Evolutionary conservation across 2,797 vertebrate genomes (phyloP).

Genomic region (Chaenodraco wilsoni): DNA sequence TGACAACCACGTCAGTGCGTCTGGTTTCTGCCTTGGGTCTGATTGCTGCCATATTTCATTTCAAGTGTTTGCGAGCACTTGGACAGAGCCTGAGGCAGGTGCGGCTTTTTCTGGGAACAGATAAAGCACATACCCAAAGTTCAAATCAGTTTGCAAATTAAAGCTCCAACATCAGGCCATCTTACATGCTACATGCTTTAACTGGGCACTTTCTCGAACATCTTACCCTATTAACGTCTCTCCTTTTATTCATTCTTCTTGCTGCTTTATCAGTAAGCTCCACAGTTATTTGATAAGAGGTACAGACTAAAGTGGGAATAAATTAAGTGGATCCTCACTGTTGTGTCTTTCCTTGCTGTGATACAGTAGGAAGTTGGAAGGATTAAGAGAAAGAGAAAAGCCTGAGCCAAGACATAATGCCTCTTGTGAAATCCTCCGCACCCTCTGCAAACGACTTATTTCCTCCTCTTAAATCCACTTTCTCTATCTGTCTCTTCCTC

Average conservation of each 20-base stretch:
- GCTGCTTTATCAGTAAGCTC: conserved; percentile 7
- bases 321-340: conserved; percentile 40
- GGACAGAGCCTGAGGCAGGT: conserved; percentile 37
- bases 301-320: conserved; percentile 23
- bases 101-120: conserved; percentile 37
- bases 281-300: conserved; percentile 25
- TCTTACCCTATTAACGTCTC: not conserved
- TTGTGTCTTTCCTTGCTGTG: conserved; percentile 41
- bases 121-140: not conserved
- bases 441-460: conserved; percentile 53
- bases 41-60: conserved; percentile 65
- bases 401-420: conserved; percentile 56
- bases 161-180: not conserved
- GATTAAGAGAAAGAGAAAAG: conserved; percentile 60
- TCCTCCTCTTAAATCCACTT: conserved; percentile 42
- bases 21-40: conserved; percentile 34
- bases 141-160: conserved; percentile 19
- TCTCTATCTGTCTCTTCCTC: not conserved
- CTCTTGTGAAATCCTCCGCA: conserved; percentile 61
- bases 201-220: not conserved
- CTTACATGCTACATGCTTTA: not conserved
- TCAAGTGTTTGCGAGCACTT: conserved; percentile 41
- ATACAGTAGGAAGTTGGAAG: conserved; percentile 41
- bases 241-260: not conserved
- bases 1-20: conserved; percentile 28